Percentiles rank a stretch among this genome's conserved stretches.
Conservation (phyloP, 1,140 invertebrate species). For the Dysdera silvatica region DNA sequence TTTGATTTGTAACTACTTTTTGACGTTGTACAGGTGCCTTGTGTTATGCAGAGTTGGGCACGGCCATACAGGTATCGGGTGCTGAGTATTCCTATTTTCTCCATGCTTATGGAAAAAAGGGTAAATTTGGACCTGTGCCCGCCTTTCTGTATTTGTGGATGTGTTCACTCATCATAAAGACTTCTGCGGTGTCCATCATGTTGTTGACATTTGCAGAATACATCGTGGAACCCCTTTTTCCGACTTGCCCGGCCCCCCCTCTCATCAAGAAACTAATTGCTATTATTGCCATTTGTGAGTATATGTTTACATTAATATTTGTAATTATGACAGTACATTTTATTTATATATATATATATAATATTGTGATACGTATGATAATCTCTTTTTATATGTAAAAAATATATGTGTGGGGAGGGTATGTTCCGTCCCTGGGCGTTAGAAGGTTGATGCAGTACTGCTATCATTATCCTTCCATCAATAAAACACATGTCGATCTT, state of each 20-base stretch:
- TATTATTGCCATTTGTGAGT: constrained; percentile 43
- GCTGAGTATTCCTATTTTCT: constrained; percentile 67
- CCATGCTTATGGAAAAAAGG: constrained; percentile 40
- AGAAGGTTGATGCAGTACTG: no score
- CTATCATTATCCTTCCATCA: no score
- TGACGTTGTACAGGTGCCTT: constrained; percentile 45
- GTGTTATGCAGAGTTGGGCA: constrained; percentile 72
- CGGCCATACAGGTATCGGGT: constrained; percentile 60
- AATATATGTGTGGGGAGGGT: no score
- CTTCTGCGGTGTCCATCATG: constrained; percentile 56
- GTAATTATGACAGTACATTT: no score
- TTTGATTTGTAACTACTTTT: not conserved
- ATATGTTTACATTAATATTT: not conserved
- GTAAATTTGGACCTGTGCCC: constrained; percentile 58
- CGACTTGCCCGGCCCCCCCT: constrained; percentile 58
- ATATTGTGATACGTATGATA: no score
- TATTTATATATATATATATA: no score
- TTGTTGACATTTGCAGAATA: constrained; percentile 67
- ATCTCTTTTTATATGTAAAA: no score
- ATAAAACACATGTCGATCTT: no score
- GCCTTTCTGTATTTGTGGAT: constrained; percentile 73
- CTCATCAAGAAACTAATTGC: constrained; percentile 59
- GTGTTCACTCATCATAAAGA: constrained; percentile 66
- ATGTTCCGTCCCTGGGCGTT: no score
- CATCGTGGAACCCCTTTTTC: constrained; percentile 63